Base-by-base conservation (phyloP, 2,113 vertebrate species). In the Corythoichthys haematopterus region DNA sequence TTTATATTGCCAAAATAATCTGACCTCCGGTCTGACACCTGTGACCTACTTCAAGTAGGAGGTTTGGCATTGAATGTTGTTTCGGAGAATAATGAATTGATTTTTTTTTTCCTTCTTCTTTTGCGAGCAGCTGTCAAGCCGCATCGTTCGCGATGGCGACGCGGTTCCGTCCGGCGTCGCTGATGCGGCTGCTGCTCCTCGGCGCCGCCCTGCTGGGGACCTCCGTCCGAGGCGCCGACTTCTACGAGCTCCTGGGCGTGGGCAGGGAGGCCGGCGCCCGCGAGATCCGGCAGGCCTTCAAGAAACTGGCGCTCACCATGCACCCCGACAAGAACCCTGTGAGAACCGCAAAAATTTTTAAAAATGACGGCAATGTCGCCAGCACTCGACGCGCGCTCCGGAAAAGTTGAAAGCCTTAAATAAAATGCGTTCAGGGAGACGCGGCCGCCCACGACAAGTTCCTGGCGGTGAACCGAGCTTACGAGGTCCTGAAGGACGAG, bases 321-420 rank as follows among this genome's bases (percentile, higher is more conserved):
- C 97, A 99, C 87, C 97, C 97, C n/a, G 97, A 99, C 85, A 99
- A 99, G 86, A 99, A 98, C 81, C 95, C 94, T 15, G 97, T 99
- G 77, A 89, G 95, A 33, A 33, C 6, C 20, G 20, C 20, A 28
- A 28, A 28, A 28, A 1, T 28, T 28, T 28, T 28, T 28, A 28
- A 28, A 28, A 28, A 28, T 28, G 20, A 28, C 20, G 20, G 20
- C 20, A 28, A 28, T 28, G 20, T 28, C 20, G 20, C 0, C 20
- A 28, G 20, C 20, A 28, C 20, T 28, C 20, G 20, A 28, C 20
- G 20, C 20, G 20, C 20, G 20, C 20, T 28, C 20, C 20, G 20
- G 20, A 28, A 28, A 28, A 28, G 20, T 28, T 28, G 20, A 1
- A 43, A 5, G 3, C 40, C 40, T 8, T 8, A 7, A 5, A 7